Conservation (phyloP, 1,140 invertebrate genomes). For the Thalassaphorura encarpata region DNA sequence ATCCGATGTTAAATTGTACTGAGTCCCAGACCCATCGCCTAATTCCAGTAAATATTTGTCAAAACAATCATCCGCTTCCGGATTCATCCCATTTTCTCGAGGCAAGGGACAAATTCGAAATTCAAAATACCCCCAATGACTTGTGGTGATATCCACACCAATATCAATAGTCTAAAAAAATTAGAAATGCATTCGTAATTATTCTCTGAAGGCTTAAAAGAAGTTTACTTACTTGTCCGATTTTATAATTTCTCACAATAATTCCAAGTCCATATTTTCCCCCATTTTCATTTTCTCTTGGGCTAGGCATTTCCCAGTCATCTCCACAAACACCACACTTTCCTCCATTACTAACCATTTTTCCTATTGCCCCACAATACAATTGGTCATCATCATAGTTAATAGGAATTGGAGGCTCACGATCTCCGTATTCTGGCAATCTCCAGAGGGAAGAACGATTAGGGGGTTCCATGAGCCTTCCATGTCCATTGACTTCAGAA, state of each 20-base stretch:
- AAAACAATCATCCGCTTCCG: slow-evolving; percentile 57
- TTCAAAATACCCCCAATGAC: slow-evolving; percentile 63
- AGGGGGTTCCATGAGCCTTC: slow-evolving; percentile 55
- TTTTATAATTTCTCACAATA: slow-evolving; percentile 37
- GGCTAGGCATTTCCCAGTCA: slow-evolving; percentile 32
- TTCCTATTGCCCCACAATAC: slow-evolving; percentile 29
- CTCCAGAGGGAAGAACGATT: slow-evolving; percentile 46
- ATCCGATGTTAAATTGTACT: slow-evolving; percentile 31
- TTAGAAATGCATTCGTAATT: neutral
- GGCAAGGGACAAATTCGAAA: slow-evolving; percentile 68
- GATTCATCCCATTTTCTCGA: slow-evolving; percentile 37
- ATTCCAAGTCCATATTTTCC: slow-evolving; percentile 43
- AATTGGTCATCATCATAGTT: slow-evolving; percentile 35
- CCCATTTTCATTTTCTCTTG: slow-evolving; percentile 45
- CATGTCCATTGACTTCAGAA: slow-evolving; percentile 48
- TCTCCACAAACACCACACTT: slow-evolving; percentile 44
- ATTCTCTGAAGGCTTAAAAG: neutral
- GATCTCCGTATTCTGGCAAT: neutral
- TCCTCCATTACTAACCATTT: slow-evolving; percentile 28
- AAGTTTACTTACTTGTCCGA: slow-evolving; percentile 33
- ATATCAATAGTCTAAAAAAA: slow-evolving; percentile 46
- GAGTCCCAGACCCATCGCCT: slow-evolving; percentile 37
- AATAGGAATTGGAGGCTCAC: slow-evolving; percentile 19
- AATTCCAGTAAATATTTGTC: slow-evolving; percentile 43
- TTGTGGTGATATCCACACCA: slow-evolving; percentile 61